Evolutionary conservation across 1,140 invertebrate species (phyloP).

Genomic region (Temnothorax nylanderi): DNA sequence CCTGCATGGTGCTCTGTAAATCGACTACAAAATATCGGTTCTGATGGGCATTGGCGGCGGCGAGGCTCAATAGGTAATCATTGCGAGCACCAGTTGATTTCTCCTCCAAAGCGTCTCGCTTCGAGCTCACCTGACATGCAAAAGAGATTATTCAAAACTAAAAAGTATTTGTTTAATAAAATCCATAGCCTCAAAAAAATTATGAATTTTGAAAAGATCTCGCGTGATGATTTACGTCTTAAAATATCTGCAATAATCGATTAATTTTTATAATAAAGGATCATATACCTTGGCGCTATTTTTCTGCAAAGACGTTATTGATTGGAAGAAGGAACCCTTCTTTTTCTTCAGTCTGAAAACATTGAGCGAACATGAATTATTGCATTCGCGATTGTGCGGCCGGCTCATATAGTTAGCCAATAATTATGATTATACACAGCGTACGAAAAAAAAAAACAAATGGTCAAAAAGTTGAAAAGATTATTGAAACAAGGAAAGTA

Average conservation of each 20-base stretch:
- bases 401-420: neutral
- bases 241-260: neutral
- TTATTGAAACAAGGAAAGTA: neutral
- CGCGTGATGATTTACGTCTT: neutral
- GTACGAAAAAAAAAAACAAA: neutral
- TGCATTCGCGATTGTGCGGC: neutral
- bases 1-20: conserved; percentile 94
- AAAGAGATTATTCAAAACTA: neutral
- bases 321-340: conserved; percentile 98
- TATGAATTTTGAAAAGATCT: neutral
- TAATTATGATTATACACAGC: neutral
- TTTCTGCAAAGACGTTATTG: conserved; percentile 97
- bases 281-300: conserved; percentile 95
- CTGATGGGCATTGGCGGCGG: conserved; percentile 98
- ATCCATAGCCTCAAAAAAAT: neutral
- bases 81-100: conserved; percentile 97
- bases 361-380: conserved; percentile 49
- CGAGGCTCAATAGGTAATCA: conserved; percentile 96
- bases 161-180: neutral
- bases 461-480: neutral
- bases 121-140: conserved; percentile 90
- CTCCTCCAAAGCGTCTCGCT: conserved; percentile 96
- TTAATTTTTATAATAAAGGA: neutral
- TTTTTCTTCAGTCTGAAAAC: conserved; percentile 95
- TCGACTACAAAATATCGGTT: conserved; percentile 97